These are phyloP conservation scores for Eulemur coronatus DNA, from an alignment of 2,797 vertebrate species.

Conservation along the genomic window DNA sequence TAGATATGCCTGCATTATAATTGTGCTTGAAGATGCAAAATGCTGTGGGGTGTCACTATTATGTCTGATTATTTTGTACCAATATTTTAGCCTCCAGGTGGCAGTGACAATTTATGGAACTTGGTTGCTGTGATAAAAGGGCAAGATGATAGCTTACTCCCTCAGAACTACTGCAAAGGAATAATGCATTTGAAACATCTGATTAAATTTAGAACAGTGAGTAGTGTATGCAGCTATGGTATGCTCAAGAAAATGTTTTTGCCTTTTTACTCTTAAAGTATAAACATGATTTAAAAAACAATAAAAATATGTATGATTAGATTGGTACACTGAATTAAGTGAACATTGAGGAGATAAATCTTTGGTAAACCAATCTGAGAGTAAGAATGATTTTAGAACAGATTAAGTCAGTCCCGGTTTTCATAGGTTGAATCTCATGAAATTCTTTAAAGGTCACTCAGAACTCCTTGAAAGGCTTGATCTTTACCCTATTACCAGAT, in stretches of 20 bases:
- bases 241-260: background rate
- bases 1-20: background rate
- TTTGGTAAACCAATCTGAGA: background rate
- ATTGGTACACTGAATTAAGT: background rate
- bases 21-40: background rate
- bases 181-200: conserved; percentile 98
- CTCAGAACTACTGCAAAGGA: conserved; percentile 94
- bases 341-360: background rate
- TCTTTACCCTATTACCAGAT: background rate
- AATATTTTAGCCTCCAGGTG: conserved; percentile 91
- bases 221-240: conserved; percentile 58
- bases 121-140: conserved; percentile 94
- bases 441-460: background rate
- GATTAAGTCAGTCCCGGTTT: background rate
- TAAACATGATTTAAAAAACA: background rate
- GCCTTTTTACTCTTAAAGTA: background rate
- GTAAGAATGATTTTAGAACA: background rate
- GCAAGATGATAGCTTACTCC: conserved; percentile 96
- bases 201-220: conserved; percentile 94
- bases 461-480: background rate
- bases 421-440: background rate
- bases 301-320: background rate
- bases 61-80: background rate
- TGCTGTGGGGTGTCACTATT: background rate
- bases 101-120: conserved; percentile 97